Evolutionary conservation across 2,113 vertebrate species (phyloP).

Genomic region (Meleagris gallopavo): DNA sequence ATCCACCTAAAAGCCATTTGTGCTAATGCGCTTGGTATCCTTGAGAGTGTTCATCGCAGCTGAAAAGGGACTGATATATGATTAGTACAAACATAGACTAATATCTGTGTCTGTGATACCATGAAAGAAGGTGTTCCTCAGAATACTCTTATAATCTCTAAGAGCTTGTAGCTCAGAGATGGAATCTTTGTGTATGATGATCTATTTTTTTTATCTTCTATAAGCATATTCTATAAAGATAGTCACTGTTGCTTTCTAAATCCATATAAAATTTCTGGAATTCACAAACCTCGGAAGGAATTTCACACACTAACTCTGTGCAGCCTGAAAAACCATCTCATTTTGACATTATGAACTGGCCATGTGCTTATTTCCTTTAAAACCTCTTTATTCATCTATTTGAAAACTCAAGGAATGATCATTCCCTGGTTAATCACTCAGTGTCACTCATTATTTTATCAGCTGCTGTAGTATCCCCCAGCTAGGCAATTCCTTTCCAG

Average conservation of each 20-base stretch:
- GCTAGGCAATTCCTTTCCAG: neutral
- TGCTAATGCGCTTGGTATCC: neutral
- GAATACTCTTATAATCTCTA: neutral
- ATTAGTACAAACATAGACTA: neutral
- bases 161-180: neutral
- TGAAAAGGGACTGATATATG: neutral
- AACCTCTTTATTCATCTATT: neutral
- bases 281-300: neutral
- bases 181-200: neutral
- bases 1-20: neutral
- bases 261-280: neutral
- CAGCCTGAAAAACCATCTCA: neutral
- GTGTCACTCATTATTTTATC: neutral
- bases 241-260: neutral
- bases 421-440: neutral
- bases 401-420: neutral
- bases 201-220: neutral
- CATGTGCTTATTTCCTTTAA: neutral
- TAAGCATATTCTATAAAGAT: neutral
- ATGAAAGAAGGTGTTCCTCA: neutral
- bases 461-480: neutral
- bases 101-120: neutral
- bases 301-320: neutral
- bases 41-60: neutral
- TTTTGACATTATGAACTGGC: neutral